These are phyloP conservation scores for Meleagris gallopavo DNA, from an alignment of 2,113 vertebrate species.

Conservation along the genomic window DNA sequence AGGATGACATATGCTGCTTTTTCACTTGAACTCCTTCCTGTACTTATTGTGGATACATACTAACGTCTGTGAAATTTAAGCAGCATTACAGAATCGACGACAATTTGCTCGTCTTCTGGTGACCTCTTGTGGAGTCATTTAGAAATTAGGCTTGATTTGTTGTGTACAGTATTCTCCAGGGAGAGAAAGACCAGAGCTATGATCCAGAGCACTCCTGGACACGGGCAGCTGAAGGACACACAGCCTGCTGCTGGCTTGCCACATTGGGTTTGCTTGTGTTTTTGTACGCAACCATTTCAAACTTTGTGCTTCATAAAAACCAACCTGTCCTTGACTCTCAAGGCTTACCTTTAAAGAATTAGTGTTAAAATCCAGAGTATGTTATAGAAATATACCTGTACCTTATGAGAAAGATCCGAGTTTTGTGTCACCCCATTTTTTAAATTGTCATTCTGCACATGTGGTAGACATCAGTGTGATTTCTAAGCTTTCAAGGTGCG, in stretches of 20 bases:
- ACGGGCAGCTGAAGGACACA: not conserved
- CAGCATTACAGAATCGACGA: constrained; percentile 1
- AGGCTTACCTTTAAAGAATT: not conserved
- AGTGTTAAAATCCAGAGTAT: not conserved
- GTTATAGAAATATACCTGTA: not conserved
- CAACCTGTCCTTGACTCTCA: not conserved
- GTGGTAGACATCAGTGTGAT: constrained; percentile 73
- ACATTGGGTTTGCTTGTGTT: not conserved
- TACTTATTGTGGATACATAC: not conserved
- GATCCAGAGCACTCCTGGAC: not conserved
- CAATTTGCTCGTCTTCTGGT: constrained; percentile 43
- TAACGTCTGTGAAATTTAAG: constrained; percentile 7
- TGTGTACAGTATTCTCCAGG: not conserved
- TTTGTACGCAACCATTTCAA: not conserved
- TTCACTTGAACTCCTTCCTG: not conserved
- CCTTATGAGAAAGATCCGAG: constrained; percentile 23
- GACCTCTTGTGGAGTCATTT: constrained; percentile 66
- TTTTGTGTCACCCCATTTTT: constrained; percentile 56
- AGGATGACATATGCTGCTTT: not conserved
- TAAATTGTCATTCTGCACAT: constrained; percentile 67
- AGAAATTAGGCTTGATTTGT: not conserved
- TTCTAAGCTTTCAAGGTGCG: constrained; percentile 64
- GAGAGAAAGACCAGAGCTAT: not conserved
- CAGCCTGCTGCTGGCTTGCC: accelerated
- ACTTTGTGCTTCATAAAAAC: not conserved